These are phyloP conservation scores for Rhadina sibilatrix DNA, from an alignment of 2,113 vertebrate genomes.

Conservation along the genomic window DNA sequence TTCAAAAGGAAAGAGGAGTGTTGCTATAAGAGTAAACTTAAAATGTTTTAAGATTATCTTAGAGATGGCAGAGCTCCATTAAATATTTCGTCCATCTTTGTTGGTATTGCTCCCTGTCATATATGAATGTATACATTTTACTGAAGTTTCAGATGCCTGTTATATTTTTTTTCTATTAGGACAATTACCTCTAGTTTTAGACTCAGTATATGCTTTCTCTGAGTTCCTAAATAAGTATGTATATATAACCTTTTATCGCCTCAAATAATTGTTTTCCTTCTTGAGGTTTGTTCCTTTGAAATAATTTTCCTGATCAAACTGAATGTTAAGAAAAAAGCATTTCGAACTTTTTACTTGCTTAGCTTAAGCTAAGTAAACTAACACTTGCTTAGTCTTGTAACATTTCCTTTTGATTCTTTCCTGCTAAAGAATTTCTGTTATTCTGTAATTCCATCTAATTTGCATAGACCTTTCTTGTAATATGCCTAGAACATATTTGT, in stretches of 20 bases:
- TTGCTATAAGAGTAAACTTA: not conserved
- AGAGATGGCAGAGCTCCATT: not conserved
- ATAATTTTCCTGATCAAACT: not conserved
- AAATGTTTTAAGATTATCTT: not conserved
- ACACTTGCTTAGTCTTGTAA: not conserved
- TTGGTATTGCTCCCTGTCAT: not conserved
- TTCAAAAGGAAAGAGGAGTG: not conserved
- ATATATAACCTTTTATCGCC: not conserved
- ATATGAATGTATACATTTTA: not conserved
- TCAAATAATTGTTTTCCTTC: not conserved
- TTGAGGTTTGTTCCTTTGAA: not conserved
- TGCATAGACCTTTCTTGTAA: not conserved
- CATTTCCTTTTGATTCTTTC: not conserved
- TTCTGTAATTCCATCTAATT: slow-evolving; percentile 5
- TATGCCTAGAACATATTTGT: not conserved
- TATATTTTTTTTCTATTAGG: not conserved
- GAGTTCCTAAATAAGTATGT: not conserved
- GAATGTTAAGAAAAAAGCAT: not conserved
- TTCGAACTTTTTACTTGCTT: not conserved
- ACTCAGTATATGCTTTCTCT: not conserved
- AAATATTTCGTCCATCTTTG: not conserved
- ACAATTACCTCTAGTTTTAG: not conserved
- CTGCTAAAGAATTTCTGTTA: slow-evolving; percentile 4
- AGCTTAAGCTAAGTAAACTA: not conserved
- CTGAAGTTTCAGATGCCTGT: not conserved